Base-by-base conservation (phyloP, 1,140 invertebrate genomes). In the Drosophila bipectinata region DNA sequence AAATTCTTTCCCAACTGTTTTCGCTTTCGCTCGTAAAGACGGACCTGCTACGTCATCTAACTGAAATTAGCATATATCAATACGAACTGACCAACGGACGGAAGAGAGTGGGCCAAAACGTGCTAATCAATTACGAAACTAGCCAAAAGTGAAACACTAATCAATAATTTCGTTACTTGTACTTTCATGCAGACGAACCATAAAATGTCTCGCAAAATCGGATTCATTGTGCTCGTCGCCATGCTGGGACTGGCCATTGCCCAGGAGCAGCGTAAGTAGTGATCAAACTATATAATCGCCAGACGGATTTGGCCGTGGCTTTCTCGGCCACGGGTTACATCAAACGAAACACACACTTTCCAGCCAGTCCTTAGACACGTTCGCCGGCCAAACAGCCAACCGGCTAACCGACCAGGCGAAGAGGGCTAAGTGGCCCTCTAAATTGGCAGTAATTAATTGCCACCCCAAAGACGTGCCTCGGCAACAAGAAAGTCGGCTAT, bases 61-160 rank as follows among this genome's bases (percentile, higher is more conserved):
- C 45, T 37, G 12, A 82, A 83, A 87, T 88, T 88, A 88, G 51
- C 83, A 87, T 76, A 74, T 58, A 53, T 39, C 48, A 52, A 68
- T 48, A 63, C 8, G 28, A 15, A 21, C 18, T 41, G 14, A 44
- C 26, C 26, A 7, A 28, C 26, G 26, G 26, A 28, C 44, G 44
- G 37, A 18, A 49, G 54, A 55, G 37, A 52, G 63, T 30, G 12
- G 18, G 15, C 58, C 26, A 28, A 18, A 47, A 83, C 85, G 77
- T 90, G 87, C 69, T 90, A 90, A 90, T 82, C 54, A 90, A 79
- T 85, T 87, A 88, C 69, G 76, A 88, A 83, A 88, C 76, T 75
- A 49, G 48, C 37, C 21, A 60, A 74, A 82, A 87, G 81, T 87
- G 82, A 85, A 82, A 82, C 74, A 85, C 72, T 24, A 12, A 48